Evolutionary conservation across 2,113 vertebrate genomes (phyloP).

Genomic region (Erythrolamprus reginae): DNA sequence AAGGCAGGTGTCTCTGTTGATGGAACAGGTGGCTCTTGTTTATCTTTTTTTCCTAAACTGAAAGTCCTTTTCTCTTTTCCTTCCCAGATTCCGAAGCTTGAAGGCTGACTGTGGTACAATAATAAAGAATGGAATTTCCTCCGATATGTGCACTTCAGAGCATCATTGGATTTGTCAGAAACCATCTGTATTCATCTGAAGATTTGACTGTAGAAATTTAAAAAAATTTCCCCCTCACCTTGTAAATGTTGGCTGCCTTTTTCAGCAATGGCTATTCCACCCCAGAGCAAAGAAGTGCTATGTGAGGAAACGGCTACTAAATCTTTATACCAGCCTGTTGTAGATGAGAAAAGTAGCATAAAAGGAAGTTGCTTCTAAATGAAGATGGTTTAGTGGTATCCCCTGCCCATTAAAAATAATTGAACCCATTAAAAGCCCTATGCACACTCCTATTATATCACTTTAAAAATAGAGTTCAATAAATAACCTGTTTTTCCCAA

Average conservation of each 20-base stretch:
- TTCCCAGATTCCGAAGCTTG: not conserved
- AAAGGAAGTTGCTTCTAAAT: not conserved
- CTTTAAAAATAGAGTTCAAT: no score
- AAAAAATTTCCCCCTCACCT: not conserved
- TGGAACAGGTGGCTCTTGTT: not conserved
- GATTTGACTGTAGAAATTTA: not conserved
- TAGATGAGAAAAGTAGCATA: not conserved
- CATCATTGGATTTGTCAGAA: not conserved
- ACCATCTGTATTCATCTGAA: not conserved
- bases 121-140: fast-evolving
- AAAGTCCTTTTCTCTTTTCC: not conserved
- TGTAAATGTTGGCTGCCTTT: not conserved
- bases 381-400: not conserved
- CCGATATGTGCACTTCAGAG: not conserved
- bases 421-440: not conserved
- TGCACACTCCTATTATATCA: no score
- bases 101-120: not conserved
- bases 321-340: not conserved
- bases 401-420: not conserved
- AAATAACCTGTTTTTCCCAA: no score
- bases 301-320: not conserved
- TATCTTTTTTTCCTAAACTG: not conserved
- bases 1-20: not conserved
- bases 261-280: no score
- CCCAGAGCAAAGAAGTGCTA: not conserved